Evolutionary conservation across 2,888 invertebrate species (phyloP).

Genomic region (Polydrusus pterygomalis): DNA sequence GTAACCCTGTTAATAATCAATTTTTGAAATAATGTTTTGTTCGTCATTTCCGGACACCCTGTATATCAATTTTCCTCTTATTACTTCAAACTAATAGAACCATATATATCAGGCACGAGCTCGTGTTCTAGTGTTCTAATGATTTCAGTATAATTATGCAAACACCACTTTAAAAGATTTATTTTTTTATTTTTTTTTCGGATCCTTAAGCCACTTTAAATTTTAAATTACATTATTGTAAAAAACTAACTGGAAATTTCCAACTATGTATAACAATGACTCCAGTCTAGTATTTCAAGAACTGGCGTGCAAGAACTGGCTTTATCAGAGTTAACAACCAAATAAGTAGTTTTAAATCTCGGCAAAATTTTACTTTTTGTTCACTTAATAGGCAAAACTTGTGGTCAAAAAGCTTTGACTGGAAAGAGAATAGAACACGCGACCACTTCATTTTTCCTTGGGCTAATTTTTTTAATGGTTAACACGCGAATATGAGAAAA

Average conservation of each 20-base stretch:
- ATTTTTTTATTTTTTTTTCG: no score
- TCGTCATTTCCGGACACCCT: no score
- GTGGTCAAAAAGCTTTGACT: conserved; percentile 34
- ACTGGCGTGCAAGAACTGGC: conserved; percentile 20
- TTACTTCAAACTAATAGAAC: no score
- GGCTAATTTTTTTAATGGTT: conserved; percentile 19
- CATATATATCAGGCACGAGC: no score
- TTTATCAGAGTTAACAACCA: conserved; percentile 23
- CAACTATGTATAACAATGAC: conserved; percentile 9
- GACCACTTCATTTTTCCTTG: conserved; percentile 27
- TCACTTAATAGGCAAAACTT: conserved; percentile 35
- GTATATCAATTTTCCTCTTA: no score
- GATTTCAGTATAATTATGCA: no score
- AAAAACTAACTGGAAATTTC: conserved; percentile 1
- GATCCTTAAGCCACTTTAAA: background rate
- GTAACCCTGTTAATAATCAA: no score
- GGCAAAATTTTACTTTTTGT: conserved; percentile 19
- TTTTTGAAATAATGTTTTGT: no score
- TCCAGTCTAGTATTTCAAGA: conserved; percentile 14
- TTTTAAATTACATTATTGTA: conserved; percentile 7
- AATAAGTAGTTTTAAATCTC: conserved; percentile 32
- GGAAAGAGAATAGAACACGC: conserved; percentile 34
- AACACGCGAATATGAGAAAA: conserved; percentile 16
- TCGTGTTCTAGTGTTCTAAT: no score
- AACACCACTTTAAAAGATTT: no score